Base-by-base conservation (phyloP, 2,888 invertebrate genomes). In the Eustalomyia histrio region DNA sequence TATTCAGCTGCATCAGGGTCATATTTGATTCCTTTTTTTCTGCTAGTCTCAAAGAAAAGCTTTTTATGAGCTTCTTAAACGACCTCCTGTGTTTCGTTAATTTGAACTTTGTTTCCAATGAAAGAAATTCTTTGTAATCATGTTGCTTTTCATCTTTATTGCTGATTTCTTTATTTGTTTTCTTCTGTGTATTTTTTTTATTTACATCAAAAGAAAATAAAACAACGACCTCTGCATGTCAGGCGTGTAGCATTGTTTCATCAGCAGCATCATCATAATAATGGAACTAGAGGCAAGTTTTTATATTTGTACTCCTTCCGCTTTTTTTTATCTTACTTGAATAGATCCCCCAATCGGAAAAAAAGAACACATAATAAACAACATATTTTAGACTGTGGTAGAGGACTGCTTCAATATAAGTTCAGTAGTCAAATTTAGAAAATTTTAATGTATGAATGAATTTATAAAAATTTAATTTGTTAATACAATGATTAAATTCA, bases 71-170 rank as follows among this genome's bases (percentile, higher is more conserved):
- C 50, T 52, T 50, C 64, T 33, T 12, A 29, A 18, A 14, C 17
- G 39, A 21, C 61, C 43, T 39, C 24, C 24, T 63, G 60, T 17
- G 14, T 18, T 33, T 64, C 29, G 29, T 16, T 12, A 33, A 33
- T 52, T 64, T 60, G 50, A 64, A 52, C 60, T 60, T 33, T 16
- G 16, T n/a, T 47, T 12, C n/a, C n/a, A 64, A 17, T 18, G 39
- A 17, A 35, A 60, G 10, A 60, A 24, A 35, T 29, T 52, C 52
- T 33, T 17, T 12, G 29, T 50, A 18, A 29, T 64, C 52, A 47
- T 63, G 24, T 64, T 50, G 63, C 33, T 52, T 64, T 10, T 50
- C 16, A 52, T 64, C 17, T 33, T 16, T 58, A 29, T 21, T 63
- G 29, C 8, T 8, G n/a, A 1, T 63, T 64, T 16, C 17, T 16